phyloP scores from a whole-genome alignment of 2,797 vertebrate genomes.

The Acanthopagrus latus region DNA sequence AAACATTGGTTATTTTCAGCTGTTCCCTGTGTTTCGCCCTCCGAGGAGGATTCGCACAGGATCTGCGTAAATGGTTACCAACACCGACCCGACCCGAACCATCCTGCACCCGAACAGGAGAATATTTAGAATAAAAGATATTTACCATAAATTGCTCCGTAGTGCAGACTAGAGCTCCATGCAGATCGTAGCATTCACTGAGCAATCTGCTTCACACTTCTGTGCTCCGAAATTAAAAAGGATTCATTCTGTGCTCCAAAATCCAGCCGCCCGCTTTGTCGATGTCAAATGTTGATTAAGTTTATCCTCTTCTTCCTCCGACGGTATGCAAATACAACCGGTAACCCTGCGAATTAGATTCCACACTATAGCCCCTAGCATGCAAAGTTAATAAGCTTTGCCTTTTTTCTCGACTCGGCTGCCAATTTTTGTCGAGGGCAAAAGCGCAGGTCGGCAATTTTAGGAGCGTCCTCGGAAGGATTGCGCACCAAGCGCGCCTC shows the following conservation, averaged over 20 bases:
- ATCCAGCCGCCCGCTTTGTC: conserved; percentile 73
- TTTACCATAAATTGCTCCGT: conserved; percentile 89
- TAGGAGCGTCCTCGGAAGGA: conserved; percentile 75
- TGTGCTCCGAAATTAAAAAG: conserved; percentile 75
- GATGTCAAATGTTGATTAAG: conserved; percentile 74
- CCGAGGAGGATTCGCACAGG: too few relatives aligned
- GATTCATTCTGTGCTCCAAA: conserved; percentile 80
- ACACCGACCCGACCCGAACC: conserved; percentile 10
- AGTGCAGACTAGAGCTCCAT: conserved; percentile 86
- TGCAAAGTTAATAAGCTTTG: conserved; percentile 78
- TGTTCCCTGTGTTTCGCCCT: too few relatives aligned
- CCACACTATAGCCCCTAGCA: conserved; percentile 74
- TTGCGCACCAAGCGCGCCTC: conserved; percentile 78
- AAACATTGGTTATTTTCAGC: too few relatives aligned
- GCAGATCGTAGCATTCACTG: conserved; percentile 79
- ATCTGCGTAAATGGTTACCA: conserved; percentile 3
- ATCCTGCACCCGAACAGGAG: background rate
- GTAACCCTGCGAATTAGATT: conserved; percentile 75
- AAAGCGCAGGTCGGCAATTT: conserved; percentile 76
- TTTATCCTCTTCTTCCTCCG: conserved; percentile 75
- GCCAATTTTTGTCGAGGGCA: conserved; percentile 70
- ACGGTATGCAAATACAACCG: conserved; percentile 63
- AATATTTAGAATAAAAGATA: conserved; percentile 38
- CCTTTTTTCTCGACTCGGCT: conserved; percentile 63
- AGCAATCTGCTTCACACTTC: conserved; percentile 77